phyloP scores from a whole-genome alignment of 2,888 invertebrate genomes.

The Oscheius onirici region DNA sequence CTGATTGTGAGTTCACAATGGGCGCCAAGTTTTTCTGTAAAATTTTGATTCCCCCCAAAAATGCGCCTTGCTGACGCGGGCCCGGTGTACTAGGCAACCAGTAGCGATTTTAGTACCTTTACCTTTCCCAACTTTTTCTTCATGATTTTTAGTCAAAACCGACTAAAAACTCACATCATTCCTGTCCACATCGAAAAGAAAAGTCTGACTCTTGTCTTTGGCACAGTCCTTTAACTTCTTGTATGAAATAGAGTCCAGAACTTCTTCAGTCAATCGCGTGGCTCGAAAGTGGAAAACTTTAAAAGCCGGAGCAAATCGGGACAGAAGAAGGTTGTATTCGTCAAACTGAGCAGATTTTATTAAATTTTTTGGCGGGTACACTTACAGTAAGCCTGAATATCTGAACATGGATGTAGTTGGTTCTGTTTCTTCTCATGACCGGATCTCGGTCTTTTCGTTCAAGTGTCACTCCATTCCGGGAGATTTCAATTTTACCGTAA shows the following conservation, averaged over 20 bases:
- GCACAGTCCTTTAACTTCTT: background rate
- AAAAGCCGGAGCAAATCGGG: background rate
- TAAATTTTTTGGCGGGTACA: background rate
- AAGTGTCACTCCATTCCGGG: background rate
- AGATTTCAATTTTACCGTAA: background rate
- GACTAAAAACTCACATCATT: constrained; percentile 8
- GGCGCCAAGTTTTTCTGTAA: too few species aligned
- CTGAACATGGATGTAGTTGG: background rate
- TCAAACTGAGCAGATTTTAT: too few species aligned
- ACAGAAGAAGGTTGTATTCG: background rate
- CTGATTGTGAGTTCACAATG: too few species aligned
- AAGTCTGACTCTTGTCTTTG: background rate
- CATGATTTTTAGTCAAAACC: too few species aligned
- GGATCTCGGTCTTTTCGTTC: background rate
- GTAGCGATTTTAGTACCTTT: too few species aligned
- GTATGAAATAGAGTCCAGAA: background rate
- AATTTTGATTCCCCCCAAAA: too few species aligned
- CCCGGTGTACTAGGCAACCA: too few species aligned
- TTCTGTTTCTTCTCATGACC: background rate
- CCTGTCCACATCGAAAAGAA: constrained; percentile 1
- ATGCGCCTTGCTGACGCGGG: too few species aligned
- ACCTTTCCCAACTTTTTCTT: too few species aligned
- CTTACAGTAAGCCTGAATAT: background rate
- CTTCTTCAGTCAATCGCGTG: background rate
- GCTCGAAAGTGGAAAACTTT: background rate